phyloP scores from a whole-genome alignment of 2,888 invertebrate species.

The Acleris sparsana region DNA sequence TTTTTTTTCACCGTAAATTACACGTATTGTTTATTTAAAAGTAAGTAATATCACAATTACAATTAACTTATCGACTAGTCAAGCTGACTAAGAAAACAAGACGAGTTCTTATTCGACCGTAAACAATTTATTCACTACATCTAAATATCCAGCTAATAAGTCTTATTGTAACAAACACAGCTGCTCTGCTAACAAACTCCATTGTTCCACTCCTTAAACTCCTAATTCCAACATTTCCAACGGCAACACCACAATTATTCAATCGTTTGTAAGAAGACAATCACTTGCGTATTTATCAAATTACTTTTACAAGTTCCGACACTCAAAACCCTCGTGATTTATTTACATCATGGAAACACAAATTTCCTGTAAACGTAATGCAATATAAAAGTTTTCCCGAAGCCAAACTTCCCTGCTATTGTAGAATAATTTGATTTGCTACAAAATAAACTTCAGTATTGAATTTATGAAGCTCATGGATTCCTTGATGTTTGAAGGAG shows the following conservation, averaged over 20 bases:
- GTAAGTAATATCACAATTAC: too few species aligned
- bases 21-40: too few species aligned
- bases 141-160: too few species aligned
- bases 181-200: neutral
- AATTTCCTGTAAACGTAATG: constrained; percentile 28
- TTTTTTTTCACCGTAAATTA: too few species aligned
- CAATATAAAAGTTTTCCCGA: constrained; percentile 36
- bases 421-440: constrained; percentile 43
- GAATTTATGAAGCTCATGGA: constrained; percentile 40
- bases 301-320: constrained; percentile 20
- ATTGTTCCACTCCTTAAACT: neutral
- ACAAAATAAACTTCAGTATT: constrained; percentile 45
- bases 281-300: constrained; percentile 3
- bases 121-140: too few species aligned
- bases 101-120: too few species aligned
- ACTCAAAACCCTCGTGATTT: constrained; percentile 18
- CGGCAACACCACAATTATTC: neutral
- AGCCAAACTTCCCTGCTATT: constrained; percentile 37
- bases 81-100: too few species aligned
- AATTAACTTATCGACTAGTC: too few species aligned
- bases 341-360: constrained; percentile 32
- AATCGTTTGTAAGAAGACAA: neutral
- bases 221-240: neutral
- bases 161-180: neutral
- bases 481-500: constrained; percentile 34